A percentile compares a stretch with the other conserved stretches of the same genome.
Evolutionary conservation across 35 echinoderm and acorn worm species (phyloP).

Genomic region (Heliocidaris tuberculata): DNA sequence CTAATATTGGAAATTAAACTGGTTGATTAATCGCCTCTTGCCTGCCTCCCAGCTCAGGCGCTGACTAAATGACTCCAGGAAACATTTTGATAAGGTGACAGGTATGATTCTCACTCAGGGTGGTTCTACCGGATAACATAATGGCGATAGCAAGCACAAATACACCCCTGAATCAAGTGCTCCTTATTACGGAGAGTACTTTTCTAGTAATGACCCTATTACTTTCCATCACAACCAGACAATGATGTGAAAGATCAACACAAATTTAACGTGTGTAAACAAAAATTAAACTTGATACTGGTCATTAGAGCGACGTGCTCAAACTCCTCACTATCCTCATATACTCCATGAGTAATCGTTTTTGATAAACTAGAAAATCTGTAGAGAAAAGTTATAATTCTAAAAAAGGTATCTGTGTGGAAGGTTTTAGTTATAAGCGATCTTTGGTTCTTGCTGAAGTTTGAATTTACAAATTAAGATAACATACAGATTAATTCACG

Average conservation of each 20-base stretch:
- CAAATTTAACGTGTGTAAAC: background rate
- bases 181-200: background rate
- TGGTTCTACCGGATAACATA: background rate
- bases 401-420: too few species aligned
- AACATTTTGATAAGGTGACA: background rate
- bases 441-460: too few species aligned
- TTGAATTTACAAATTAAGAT: too few species aligned
- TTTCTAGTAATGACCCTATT: background rate
- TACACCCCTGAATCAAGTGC: background rate
- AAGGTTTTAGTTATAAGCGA: too few species aligned
- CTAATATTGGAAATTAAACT: slow-evolving; percentile 13
- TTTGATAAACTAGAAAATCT: too few species aligned
- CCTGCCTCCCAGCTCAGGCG: background rate
- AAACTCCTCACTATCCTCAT: background rate
- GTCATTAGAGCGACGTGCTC: background rate
- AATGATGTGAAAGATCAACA: slow-evolving; percentile 12
- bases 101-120: background rate
- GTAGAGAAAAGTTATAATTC: too few species aligned
- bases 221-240: background rate
- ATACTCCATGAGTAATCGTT: too few species aligned
- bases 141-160: background rate
- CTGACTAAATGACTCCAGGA: background rate
- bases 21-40: background rate
- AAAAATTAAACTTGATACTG: background rate
- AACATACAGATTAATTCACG: too few species aligned